Evolutionary conservation across 2,888 invertebrate genomes (phyloP), one percentile per base, ranked within the genome.

Genomic region (Pachymerium ferrugineum): DNA sequence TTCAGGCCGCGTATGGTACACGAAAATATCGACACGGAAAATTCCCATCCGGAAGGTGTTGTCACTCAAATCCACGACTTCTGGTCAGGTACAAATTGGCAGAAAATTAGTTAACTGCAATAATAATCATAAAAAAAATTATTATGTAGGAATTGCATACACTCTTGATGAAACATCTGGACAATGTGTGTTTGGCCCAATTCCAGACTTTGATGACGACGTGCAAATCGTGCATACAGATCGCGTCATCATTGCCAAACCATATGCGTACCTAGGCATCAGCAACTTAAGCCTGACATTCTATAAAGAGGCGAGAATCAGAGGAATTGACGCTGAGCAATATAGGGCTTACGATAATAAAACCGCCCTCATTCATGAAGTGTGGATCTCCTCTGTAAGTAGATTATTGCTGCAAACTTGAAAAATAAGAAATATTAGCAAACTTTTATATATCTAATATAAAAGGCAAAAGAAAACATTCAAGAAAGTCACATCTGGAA

Each of bases 301-400:
- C 28, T 62, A 62, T 25, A 62, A 62, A 25, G 28, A 62, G 1
- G 62, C 25, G 28, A 1, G 4, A 25, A 22, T 12, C 14, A 22
- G 62, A 10, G 70, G 31, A 12, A 10, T 69, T 16, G 33, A 30
- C 19, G 70, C 70, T 22, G 3, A 30, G 19, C 30, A 33, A 22
- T 69, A 29, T 30, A 69, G 33, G 30, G 70, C 70, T 30, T 33
- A 69, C 19, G 33, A 69, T n/a, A 6, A 69, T 1, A 30, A 33
- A 33, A 22, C 16, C 19, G 8, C 8, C 31, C 16, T 33, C 31
- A 22, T 69, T 33, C 70, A 69, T 10, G 70, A 69, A 69, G 28
- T 10, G 12, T 69, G 70, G 70, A 29, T 69, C 70, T 1, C 70
- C 19, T 69, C 70, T n/a, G 70, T 69, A 31, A 30, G 70, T 31